Evolutionary conservation across 2,113 vertebrate species (phyloP), one percentile per base, ranked within the genome.

Genomic region (Ursus arctos): DNA sequence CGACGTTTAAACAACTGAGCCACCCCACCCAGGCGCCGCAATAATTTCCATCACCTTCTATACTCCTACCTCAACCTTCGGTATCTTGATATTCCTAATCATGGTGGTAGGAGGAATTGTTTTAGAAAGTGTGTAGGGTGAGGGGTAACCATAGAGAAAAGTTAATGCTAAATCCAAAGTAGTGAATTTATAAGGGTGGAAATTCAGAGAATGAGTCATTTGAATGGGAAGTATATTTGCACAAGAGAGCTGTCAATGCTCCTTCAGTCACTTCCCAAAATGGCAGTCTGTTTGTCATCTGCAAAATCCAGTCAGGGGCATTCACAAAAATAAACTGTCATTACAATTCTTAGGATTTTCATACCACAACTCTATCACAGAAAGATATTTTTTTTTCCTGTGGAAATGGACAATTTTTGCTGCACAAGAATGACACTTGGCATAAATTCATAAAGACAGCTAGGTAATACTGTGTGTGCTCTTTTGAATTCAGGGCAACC

Each of bases 21-120:
- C 67, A 69, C 18, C 18, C 67, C 67, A 69, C 18, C 18, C 67
- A 21, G 33, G 8, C 9, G 8, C 16, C 69, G 36, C n/a, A 93
- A 51, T 19, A 67, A 81, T 88, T 76, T 80, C 55, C 24, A 87
- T 63, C 40, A 61, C 36, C 81, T 96, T 83, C 80, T 88, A 57
- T 77, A 76, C 11, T 72, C 67, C 36, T 61, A 22, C 10, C 31
- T 14, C 26, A 47, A 51, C 4, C 10, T 47, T 88, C 53, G 4
- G 15, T 61, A 55, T 77, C 15, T 83, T 95, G 40, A 82, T 88
- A 85, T 88, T 96, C 63, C 49, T 87, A 84, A 91, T 82, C 43
- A 80, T n/a, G 21, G 14, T 69, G 26, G 47, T 51, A 74, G 65
- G 55, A 91, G 71, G 33, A 84, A 65, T 47, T 91, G 13, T 92